Base-by-base conservation (phyloP, 2,888 invertebrate species). In the Pachydiplax longipennis region DNA sequence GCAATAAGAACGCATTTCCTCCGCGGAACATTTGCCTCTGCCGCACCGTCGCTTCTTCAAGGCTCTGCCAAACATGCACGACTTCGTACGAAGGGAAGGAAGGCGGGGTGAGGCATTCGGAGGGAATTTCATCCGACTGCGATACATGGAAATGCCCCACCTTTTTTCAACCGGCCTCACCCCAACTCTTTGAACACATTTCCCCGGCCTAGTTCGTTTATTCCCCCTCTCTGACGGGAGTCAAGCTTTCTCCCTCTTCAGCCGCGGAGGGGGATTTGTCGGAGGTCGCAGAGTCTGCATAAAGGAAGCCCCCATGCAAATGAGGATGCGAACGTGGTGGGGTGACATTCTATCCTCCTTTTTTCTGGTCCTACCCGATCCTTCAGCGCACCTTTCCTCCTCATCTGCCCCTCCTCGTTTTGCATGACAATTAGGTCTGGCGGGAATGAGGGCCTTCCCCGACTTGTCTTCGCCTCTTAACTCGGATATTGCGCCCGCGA, bases 301-400 rank as follows among this genome's bases (percentile, higher is more conserved):
- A 73, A 73, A 73, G 73, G 73, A 73, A 31, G 73, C 31, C 73
- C 73, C 73, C 73, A 73, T 73, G 73, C 73, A 73, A 73, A 73
- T 73, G 73, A 73, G 73, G 73, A 73, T 73, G 73, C 25, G 73
- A 31, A 31, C 3, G 25, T 31, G 31, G 31, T 22, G 73, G 73
- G 73, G 73, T 73, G 73, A 73, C 73, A 73, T 73, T 73, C 73
- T 73, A 73, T 73, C 73, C 73, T 73, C 73, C 73, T 73, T 73
- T 73, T 73, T 73, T 73, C 73, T 15, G 53, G 73, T 73, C 73
- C 73, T 31, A 25, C 5, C n/a, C 73, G 3, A 0, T 73, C 31
- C 73, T 10, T 3, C n/a, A 4, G 22, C 65, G 2, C 65, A n/a
- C 73, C 73, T 31, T 12, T 12, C 4, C 53, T 31, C 25, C 53